Percentiles rank a stretch among this genome's conserved stretches.
Conservation (phyloP, 2,888 invertebrate species). For the Ormyrus labotus region DNA sequence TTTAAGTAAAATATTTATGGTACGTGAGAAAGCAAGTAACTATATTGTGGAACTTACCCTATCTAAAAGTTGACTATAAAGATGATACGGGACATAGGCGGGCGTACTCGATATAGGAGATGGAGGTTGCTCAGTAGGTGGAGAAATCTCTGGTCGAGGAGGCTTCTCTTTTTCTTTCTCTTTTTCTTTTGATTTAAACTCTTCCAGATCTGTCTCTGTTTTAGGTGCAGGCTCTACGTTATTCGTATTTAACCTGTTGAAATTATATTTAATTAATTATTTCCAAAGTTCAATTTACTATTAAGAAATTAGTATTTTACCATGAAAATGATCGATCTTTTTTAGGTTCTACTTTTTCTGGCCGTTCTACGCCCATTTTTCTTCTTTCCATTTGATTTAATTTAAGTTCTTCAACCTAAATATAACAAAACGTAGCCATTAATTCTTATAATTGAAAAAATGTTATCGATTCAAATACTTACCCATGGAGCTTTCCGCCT, state of each 20-base stretch:
- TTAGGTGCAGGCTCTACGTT: conserved; percentile 61
- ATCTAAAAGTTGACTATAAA: conserved; percentile 71
- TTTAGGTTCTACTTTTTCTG: conserved; percentile 66
- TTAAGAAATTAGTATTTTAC: conserved; percentile 54
- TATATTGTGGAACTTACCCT: conserved; percentile 64
- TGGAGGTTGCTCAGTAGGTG: conserved; percentile 44
- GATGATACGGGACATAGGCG: conserved; percentile 71
- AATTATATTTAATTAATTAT: conserved; percentile 21
- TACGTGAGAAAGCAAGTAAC: not conserved
- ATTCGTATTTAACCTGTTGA: conserved; percentile 60
- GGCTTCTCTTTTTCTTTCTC: conserved; percentile 65
- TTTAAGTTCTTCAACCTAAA: conserved; percentile 71
- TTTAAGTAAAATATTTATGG: conserved; percentile 4
- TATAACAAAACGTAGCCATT: conserved; percentile 4
- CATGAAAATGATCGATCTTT: conserved; percentile 67
- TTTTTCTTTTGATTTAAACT: conserved; percentile 58
- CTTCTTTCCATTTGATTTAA: conserved; percentile 72
- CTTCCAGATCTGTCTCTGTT: conserved; percentile 60
- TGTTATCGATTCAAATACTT: conserved; percentile 40
- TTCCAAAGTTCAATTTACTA: not conserved
- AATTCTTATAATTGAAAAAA: conserved; percentile 9
- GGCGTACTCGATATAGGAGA: conserved; percentile 61
- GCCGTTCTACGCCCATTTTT: conserved; percentile 65
- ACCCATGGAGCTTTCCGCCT: conserved; percentile 73
- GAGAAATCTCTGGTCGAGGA: conserved; percentile 59